Evolutionary conservation across 1,140 invertebrate species (phyloP).

Genomic region (Caenorhabditis elegans): DNA sequence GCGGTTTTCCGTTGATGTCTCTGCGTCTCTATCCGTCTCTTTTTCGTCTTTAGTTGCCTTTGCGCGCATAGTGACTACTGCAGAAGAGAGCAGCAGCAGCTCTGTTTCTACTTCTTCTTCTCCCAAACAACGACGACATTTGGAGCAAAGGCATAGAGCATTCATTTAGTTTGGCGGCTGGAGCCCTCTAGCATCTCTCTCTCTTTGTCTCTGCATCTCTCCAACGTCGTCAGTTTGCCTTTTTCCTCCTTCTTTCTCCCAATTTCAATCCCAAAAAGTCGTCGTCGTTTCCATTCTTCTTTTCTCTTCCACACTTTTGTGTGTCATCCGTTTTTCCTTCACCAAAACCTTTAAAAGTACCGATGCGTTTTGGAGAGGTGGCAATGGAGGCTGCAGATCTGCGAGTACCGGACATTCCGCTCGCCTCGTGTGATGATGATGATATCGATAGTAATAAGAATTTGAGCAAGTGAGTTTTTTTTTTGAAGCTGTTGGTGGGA

Average conservation of each 20-base stretch:
- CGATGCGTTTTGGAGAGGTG: conserved; percentile 17
- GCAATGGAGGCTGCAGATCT: conserved; percentile 15
- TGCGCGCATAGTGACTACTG: conserved; percentile 11
- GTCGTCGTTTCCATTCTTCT: not conserved
- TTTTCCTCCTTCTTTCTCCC: not conserved
- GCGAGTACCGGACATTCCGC: conserved; percentile 22
- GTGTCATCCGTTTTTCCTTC: not conserved
- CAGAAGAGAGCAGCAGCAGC: not conserved
- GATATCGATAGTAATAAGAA: conserved; percentile 21
- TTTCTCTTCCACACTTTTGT: not conserved
- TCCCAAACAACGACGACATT: not conserved
- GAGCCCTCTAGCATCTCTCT: not conserved
- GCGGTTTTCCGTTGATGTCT: conserved; percentile 22
- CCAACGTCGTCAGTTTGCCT: conserved; percentile 17
- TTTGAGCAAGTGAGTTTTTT: not conserved
- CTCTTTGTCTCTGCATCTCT: not conserved
- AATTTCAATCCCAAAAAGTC: not conserved
- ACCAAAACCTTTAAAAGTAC: not conserved
- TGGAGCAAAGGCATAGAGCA: too few relatives aligned
- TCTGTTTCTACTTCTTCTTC: not conserved
- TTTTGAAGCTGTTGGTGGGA: too few relatives aligned
- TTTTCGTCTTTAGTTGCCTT: not conserved
- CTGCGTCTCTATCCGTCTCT: not conserved
- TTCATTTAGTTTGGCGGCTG: conserved; percentile 27
- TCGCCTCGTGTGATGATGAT: conserved; percentile 19